Evolutionary conservation across 2,113 vertebrate genomes (phyloP), one percentile per base, ranked within the genome.

Genomic region (Corythornis madagascariensis): DNA sequence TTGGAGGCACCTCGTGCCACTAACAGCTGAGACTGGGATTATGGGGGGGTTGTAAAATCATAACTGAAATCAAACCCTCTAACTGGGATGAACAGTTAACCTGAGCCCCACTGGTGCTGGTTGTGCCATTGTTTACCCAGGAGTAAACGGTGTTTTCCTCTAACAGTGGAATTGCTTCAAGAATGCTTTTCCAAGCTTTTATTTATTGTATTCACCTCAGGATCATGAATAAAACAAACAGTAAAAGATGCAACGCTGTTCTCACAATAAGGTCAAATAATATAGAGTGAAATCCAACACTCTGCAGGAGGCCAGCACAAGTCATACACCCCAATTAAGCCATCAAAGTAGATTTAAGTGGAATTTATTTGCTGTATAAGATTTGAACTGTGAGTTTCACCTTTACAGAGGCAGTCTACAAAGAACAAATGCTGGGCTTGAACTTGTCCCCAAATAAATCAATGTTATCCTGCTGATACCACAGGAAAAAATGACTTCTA

Each of bases 201-300:
- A 82, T 94, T 94, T 95, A 92, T 94, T 92, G 84, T 70, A 70
- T 94, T 96, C 89, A 73, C 87, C 89, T 73, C 82, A 83, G 84
- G 71, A 96, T 93, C 92, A 95, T 93, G 92, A 96, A 96, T 96
- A 96, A 96, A 96, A 92, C 84, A 91, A 96, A 94, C n/a, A 65
- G 29, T 71, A 86, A 89, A 94, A 91, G 79, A 93, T 57, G 87
- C 85, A 95, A 77, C 48, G 6, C 40, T 83, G 55, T 76, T 95
- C 72, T 81, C 45, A 33, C 72, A 56, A 77, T 92, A 91, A 92
- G 92, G 95, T 92, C 94, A 94, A 93, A 88, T 61, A 92, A 95
- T 74, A 74, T 1, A 42, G 76, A 93, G 85, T 89, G 87, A 89
- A 91, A 92, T 93, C 56, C 83, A 92, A 16, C 57, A 11, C 78